A percentile compares a stretch with the other conserved stretches of the same genome.
Evolutionary conservation across 2,888 invertebrate genomes (phyloP).

Genomic region (Acronicta leporina): DNA sequence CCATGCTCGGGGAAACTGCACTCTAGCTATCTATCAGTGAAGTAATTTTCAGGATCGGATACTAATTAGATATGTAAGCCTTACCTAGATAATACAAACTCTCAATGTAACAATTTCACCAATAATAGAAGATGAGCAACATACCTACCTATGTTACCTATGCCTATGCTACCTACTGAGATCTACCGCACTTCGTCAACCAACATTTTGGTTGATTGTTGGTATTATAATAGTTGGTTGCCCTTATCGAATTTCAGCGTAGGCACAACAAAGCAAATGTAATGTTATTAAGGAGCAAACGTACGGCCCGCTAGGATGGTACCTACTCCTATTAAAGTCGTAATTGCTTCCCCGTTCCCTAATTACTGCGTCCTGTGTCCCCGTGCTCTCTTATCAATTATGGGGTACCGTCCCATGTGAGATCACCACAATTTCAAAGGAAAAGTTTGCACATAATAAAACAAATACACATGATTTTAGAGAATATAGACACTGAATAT

Average conservation of each 20-base stretch:
- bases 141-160: no score
- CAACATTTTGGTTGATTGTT: constrained; percentile 1
- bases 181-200: no score
- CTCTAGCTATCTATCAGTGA: no score
- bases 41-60: no score
- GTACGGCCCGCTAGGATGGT: constrained; percentile 59
- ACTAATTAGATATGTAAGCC: no score
- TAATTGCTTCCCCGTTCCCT: constrained; percentile 75
- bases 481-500: no score
- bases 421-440: constrained; percentile 60
- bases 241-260: constrained; percentile 27
- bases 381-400: constrained; percentile 73
- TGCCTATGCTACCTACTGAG: no score
- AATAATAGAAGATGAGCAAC: no score
- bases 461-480: constrained; percentile 1
- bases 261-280: constrained; percentile 49
- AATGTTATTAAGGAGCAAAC: constrained; percentile 58
- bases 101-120: no score
- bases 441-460: constrained; percentile 51
- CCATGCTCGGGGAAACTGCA: no score
- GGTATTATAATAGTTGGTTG: constrained; percentile 20
- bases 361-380: constrained; percentile 73
- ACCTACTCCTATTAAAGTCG: constrained; percentile 71
- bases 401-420: constrained; percentile 56
- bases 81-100: no score